Base-by-base conservation (phyloP, 2,797 vertebrate species). In the Labroides dimidiatus region DNA sequence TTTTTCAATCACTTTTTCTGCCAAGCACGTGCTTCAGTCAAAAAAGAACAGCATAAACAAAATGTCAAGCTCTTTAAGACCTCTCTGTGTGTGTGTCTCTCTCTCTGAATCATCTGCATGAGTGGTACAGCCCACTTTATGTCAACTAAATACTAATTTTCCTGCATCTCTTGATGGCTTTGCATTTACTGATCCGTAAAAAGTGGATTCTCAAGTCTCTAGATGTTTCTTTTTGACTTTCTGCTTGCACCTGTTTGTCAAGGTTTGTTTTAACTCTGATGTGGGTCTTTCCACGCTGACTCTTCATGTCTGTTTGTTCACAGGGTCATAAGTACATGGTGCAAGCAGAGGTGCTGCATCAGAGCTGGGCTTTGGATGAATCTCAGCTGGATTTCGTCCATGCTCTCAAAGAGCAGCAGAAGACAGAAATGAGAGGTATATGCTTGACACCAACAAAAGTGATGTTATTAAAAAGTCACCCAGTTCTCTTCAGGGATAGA, bases 311-410 rank as follows among this genome's bases (percentile, higher is more conserved):
- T 81, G 27, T 84, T 54, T 83, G n/a, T 92, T 88, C 78, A 67
- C 87, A 98, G 96, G 44, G 61, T 74, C 94, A 94, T 81, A 96
- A 94, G 77, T 98, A 97, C 49, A 82, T 96, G 64, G 85, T 98
- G 84, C 93, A 96, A 85, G 95, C 94, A 17, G 77, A 94, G 62
- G 94, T 99, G 59, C 82, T 98, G 24, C 59, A 92, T 78, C 87
- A 94, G 58, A 98, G 94, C 78, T 98, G 96, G 97, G 65, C 91
- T 50, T 91, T 98, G 87, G 93, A 93, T 36, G 93, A 96, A 64
- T 93, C 84, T 62, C 91, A 96, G 62, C 33, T 87, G 76, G 72
- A 72, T 47, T 94, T 96, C 85, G 84, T 95, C 82, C 87, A 94
- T 53, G 83, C 79, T 16, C 91, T 96, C 42, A 95, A 85, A 90